Evolutionary conservation across 2,113 vertebrate genomes (phyloP).

Genomic region (Scomber scombrus): DNA sequence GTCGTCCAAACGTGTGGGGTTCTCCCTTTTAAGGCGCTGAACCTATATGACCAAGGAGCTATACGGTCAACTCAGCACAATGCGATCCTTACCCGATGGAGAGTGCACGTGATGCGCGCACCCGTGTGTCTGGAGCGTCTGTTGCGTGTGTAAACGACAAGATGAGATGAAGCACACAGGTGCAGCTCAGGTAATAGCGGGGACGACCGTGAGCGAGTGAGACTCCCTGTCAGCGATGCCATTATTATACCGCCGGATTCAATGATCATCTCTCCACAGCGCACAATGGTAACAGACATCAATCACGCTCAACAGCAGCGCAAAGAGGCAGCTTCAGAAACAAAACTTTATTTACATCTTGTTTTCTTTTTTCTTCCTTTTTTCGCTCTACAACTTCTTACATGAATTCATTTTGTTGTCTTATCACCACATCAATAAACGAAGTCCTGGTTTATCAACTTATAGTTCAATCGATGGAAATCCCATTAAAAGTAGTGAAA

Average conservation of each 20-base stretch:
- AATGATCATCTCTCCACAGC: conserved; percentile 60
- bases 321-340: conserved; percentile 20
- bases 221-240: conserved; percentile 63
- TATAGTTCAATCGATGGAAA: neutral
- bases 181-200: conserved; percentile 75
- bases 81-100: conserved; percentile 43
- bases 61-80: conserved; percentile 69
- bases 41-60: conserved; percentile 40
- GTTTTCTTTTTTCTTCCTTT: neutral
- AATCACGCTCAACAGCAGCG: conserved; percentile 44
- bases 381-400: neutral
- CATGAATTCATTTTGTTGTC: neutral
- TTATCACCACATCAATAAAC: neutral
- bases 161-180: conserved; percentile 74
- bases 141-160: conserved; percentile 57
- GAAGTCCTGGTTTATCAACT: neutral
- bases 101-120: conserved; percentile 69
- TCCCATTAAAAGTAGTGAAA: neutral
- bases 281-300: conserved; percentile 51
- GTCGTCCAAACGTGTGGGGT: conserved; percentile 61
- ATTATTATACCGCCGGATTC: conserved; percentile 61
- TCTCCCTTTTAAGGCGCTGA: conserved; percentile 57
- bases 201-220: conserved; percentile 43
- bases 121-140: conserved; percentile 34
- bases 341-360: conserved; percentile 1